These are phyloP conservation scores for Hestina assimilis DNA, from an alignment of 1,140 invertebrate genomes.

Conservation along the genomic window DNA sequence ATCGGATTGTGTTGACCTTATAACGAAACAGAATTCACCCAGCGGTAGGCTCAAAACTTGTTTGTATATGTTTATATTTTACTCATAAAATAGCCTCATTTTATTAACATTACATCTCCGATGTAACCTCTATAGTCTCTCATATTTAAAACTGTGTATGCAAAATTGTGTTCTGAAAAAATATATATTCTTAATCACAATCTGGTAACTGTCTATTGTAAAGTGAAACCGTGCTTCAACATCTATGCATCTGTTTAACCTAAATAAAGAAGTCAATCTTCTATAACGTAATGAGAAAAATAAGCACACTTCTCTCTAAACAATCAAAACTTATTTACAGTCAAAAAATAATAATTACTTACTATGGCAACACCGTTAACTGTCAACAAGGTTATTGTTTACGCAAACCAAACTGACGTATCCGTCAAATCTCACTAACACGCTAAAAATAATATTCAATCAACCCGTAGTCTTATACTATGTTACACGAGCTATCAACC, in stretches of 20 bases:
- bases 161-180: constrained; percentile 60
- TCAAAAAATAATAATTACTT: constrained; percentile 72
- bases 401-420: constrained; percentile 65
- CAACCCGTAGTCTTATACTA: constrained; percentile 49
- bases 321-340: constrained; percentile 73
- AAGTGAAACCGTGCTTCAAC: constrained; percentile 52
- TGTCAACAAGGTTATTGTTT: constrained; percentile 71
- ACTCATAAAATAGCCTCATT: constrained; percentile 40
- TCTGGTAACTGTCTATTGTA: constrained; percentile 72
- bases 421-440: constrained; percentile 62
- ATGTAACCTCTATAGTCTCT: constrained; percentile 32
- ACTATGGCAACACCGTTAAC: constrained; percentile 75
- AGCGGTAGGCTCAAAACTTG: constrained; percentile 7
- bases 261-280: constrained; percentile 55
- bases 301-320: constrained; percentile 65
- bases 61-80: constrained; percentile 14
- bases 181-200: constrained; percentile 66
- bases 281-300: constrained; percentile 58
- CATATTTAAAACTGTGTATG: constrained; percentile 50
- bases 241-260: constrained; percentile 47
- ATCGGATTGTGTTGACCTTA: constrained; percentile 17
- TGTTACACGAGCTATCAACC: constrained; percentile 14
- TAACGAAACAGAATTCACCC: constrained; percentile 4
- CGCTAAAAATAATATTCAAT: constrained; percentile 60
- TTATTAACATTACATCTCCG: constrained; percentile 21